Conservation (phyloP, 2,888 invertebrate species). For the Tholera decimalis region DNA sequence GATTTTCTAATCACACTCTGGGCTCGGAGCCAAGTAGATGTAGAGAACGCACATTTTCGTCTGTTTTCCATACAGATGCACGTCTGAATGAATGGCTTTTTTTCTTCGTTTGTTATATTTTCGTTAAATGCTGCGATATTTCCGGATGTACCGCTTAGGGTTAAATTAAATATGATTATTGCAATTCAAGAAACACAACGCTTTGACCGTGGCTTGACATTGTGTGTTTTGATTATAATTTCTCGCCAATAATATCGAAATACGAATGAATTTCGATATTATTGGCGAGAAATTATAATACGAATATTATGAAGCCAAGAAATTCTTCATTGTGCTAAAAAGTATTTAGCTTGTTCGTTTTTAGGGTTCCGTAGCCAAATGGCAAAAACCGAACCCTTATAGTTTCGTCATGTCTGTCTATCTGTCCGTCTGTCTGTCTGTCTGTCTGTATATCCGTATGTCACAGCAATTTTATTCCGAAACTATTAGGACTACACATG, state of each 20-base stretch:
- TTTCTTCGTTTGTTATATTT: slow-evolving; percentile 52
- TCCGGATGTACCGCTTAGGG: slow-evolving; percentile 1
- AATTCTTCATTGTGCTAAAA: not conserved
- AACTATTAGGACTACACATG: too few species aligned
- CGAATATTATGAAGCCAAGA: not conserved
- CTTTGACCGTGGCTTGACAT: not conserved
- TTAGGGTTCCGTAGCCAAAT: not conserved
- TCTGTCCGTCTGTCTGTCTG: too few species aligned
- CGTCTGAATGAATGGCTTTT: slow-evolving; percentile 73
- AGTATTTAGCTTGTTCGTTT: not conserved
- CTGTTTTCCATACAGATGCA: slow-evolving; percentile 78
- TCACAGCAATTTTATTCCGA: too few species aligned
- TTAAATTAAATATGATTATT: slow-evolving; percentile 41
- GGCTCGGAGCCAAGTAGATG: slow-evolving; percentile 79
- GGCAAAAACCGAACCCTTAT: too few species aligned
- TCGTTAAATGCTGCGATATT: slow-evolving; percentile 36
- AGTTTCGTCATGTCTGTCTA: too few species aligned
- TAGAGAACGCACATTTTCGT: slow-evolving; percentile 80
- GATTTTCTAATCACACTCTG: slow-evolving; percentile 46
- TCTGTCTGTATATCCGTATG: too few species aligned
- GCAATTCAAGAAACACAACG: slow-evolving; percentile 27
- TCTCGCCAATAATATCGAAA: too few species aligned
- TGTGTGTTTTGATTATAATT: too few species aligned
- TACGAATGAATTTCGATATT: too few species aligned
- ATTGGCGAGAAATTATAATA: not conserved